Evolutionary conservation across 2,797 vertebrate species (phyloP), one percentile per base, ranked within the genome.

Genomic region (Sibirionetta formosa): DNA sequence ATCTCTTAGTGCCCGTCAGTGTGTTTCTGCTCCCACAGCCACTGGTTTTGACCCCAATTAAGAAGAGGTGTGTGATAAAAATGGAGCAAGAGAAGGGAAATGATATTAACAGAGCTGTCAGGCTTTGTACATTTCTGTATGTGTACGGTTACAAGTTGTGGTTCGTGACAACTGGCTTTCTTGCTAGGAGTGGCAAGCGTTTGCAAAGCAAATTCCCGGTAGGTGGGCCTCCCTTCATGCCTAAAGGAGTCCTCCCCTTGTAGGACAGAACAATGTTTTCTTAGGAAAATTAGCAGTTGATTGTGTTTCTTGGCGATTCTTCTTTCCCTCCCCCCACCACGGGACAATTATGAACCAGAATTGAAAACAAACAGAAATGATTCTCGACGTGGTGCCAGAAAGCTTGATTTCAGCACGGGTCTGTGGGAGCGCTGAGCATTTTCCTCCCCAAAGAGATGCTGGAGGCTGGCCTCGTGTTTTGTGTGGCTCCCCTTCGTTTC

Each of bases 1-100:
- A 33, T 56, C 3, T 48, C 48, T 61, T 69, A 40, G 61, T 24
- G 29, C 61, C n/a, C 1, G 1, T 48, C 0, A 0, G 14, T 36
- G 10, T 13, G 14, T 76, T 84, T 36, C 88, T 86, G 29, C 9
- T 78, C 8, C 23, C 24, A 38, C 14, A 7, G 4, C 26, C 13
- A 5, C 33, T 51, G 31, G 44, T 44, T n/a, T 3, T 1, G 1
- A 12, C 7, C 5, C 6, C 16, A 26, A 85, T 63, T 89, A 75
- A 80, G 71, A 82, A 53, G 70, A 63, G 22, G 33, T 5, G 4
- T 50, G 7, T 89, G 56, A 27, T 79, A 53, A 90, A 91, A 89
- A 33, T 42, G 54, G 65, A 75, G 24, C 2, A 6, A 86, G 42
- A 82, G 71, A 73, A 19, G 15, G 60, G 33, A 65, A 73, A 36